Evolutionary conservation across 2,888 invertebrate genomes (phyloP).

Genomic region (Julus scanicus): DNA sequence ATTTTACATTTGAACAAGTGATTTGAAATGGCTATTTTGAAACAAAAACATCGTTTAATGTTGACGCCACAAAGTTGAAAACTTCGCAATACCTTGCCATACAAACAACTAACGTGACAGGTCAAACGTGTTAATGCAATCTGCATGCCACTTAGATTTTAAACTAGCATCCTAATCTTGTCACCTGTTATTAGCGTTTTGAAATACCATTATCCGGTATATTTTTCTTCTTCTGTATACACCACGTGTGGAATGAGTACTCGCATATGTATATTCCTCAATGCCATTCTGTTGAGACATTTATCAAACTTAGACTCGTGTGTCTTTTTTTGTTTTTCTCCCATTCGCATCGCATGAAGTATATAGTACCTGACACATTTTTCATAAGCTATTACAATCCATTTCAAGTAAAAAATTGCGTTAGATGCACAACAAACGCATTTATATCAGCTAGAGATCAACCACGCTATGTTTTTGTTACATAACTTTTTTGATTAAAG

Average conservation of each 20-base stretch:
- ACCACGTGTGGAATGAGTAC: background rate
- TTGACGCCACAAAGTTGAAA: background rate
- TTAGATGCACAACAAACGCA: background rate
- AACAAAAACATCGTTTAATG: background rate
- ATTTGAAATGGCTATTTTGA: background rate
- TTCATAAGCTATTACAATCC: constrained; percentile 14
- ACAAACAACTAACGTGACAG: background rate
- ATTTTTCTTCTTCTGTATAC: background rate
- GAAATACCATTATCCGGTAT: background rate
- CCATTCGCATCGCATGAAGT: background rate
- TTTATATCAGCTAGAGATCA: constrained; percentile 47
- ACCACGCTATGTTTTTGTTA: constrained; percentile 19
- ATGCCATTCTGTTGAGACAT: background rate
- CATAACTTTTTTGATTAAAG: constrained; percentile 37
- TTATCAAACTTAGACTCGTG: constrained; percentile 1
- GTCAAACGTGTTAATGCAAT: background rate
- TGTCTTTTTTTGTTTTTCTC: background rate
- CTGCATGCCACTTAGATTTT: background rate
- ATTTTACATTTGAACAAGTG: background rate
- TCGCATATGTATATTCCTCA: background rate
- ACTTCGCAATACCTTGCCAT: background rate
- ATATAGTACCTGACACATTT: constrained; percentile 14
- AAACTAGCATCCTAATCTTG: background rate
- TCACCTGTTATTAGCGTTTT: background rate
- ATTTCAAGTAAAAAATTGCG: background rate